Percentiles rank a stretch among this genome's conserved stretches.
Evolutionary conservation across 2,888 invertebrate genomes (phyloP).

Genomic region (Acutogordius australiensis): DNA sequence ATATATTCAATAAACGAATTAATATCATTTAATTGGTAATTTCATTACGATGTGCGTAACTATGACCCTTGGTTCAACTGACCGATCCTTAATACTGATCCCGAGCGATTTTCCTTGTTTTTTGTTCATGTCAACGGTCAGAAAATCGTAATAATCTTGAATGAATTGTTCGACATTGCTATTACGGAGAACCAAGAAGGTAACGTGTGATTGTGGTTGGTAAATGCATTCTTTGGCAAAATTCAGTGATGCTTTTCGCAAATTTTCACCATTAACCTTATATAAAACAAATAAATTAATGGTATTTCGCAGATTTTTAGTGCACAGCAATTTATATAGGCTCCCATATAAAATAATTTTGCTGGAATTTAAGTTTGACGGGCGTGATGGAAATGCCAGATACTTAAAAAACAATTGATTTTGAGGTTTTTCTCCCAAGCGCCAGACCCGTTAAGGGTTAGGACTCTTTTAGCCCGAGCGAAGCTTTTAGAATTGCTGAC

Average conservation of each 20-base stretch:
- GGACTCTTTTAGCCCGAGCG: too few species aligned
- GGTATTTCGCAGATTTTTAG: too few species aligned
- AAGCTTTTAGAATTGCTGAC: not conserved
- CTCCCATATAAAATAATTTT: too few species aligned
- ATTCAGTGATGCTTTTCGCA: not conserved
- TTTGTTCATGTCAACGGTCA: not conserved
- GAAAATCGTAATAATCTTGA: not conserved
- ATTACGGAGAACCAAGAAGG: not conserved
- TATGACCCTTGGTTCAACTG: not conserved
- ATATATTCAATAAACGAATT: too few species aligned
- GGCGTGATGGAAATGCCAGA: too few species aligned
- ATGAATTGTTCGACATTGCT: not conserved
- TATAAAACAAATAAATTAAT: too few species aligned
- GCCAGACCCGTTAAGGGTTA: too few species aligned
- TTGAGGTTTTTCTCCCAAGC: too few species aligned
- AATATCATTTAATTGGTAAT: too few species aligned
- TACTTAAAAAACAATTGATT: too few species aligned
- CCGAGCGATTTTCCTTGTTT: slow-evolving; percentile 5
- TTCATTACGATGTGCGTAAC: not conserved
- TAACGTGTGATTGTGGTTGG: not conserved
- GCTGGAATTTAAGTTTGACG: too few species aligned
- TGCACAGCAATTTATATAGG: too few species aligned
- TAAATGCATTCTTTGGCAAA: slow-evolving; percentile 1
- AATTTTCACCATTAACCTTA: slow-evolving; percentile 8
- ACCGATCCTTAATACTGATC: slow-evolving; percentile 3